Conservation (phyloP, 2,797 vertebrate genomes). For the Helostoma temminkii region DNA sequence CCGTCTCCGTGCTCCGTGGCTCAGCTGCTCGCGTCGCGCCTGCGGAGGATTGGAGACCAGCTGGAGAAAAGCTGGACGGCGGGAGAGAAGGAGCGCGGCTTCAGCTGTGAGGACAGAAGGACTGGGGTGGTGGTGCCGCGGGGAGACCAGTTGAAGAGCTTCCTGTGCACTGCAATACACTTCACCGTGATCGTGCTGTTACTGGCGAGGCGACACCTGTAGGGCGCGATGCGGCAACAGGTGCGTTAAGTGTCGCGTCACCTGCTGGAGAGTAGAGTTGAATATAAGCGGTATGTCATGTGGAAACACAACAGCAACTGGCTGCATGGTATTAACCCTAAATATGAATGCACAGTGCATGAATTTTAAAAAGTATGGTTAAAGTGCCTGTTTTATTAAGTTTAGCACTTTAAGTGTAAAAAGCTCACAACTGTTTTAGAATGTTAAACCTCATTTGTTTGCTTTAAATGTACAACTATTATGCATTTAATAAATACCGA, state of each 20-base stretch:
- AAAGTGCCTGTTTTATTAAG: no score
- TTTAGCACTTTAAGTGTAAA: no score
- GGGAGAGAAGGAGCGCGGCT: conserved; percentile 29
- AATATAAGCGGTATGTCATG: no score
- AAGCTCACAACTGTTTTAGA: no score
- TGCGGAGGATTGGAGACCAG: conserved; percentile 93
- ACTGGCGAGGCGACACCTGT: conserved; percentile 89
- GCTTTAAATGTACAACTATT: no score
- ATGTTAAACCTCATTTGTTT: no score
- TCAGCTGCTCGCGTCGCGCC: conserved; percentile 88
- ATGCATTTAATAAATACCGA: no score
- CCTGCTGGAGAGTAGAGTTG: neutral
- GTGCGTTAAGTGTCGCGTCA: conserved; percentile 63
- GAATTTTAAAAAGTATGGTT: no score
- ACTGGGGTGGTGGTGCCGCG: conserved; percentile 13
- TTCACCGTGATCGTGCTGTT: conserved; percentile 89
- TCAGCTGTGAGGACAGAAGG: conserved; percentile 63
- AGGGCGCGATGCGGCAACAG: conserved; percentile 80
- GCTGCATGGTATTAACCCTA: no score
- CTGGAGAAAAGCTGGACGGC: conserved; percentile 85
- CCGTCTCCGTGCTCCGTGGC: conserved; percentile 79
- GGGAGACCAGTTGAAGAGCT: conserved; percentile 56
- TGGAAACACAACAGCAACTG: no score
- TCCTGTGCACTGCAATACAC: conserved; percentile 85
- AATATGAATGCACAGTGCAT: no score